These are phyloP conservation scores for Ischnus inquisitorius DNA, from an alignment of 2,888 invertebrate species.

Conservation along the genomic window DNA sequence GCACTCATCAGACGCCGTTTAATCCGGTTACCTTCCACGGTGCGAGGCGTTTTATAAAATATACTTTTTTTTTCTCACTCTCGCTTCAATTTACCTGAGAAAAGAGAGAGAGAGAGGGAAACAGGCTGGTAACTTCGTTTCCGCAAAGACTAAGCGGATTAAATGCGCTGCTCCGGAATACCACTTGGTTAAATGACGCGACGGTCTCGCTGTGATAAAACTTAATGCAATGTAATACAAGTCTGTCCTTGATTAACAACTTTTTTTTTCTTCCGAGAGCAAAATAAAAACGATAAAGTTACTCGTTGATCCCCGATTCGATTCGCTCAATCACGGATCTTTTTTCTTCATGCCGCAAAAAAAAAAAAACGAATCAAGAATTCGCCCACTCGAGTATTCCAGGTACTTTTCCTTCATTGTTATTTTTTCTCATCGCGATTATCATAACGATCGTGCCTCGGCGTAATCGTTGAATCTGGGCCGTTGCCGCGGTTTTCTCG, in stretches of 20 bases:
- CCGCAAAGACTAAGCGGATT: constrained; percentile 44
- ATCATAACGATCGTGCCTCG: constrained; percentile 38
- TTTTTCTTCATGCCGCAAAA: not conserved
- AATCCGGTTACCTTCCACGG: constrained; percentile 20
- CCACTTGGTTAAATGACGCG: constrained; percentile 26
- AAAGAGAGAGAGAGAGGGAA: not conserved
- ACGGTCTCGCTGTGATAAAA: not conserved
- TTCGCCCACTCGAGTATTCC: not conserved
- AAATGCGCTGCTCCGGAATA: constrained; percentile 25
- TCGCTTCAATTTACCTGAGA: not conserved
- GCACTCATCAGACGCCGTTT: constrained; percentile 32
- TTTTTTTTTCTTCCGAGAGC: not conserved
- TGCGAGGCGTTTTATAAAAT: constrained; percentile 15
- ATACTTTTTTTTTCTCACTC: constrained; percentile 13
- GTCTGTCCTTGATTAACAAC: not conserved
- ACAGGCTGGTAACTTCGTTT: constrained; percentile 48
- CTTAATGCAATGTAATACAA: constrained; percentile 7
- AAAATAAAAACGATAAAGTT: not conserved
- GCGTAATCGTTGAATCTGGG: constrained; percentile 51
- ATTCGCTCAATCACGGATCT: not conserved
- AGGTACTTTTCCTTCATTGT: constrained; percentile 18
- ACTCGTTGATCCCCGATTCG: not conserved
- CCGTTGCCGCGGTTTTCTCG: constrained; percentile 39
- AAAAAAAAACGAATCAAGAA: constrained; percentile 15
- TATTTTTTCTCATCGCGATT: constrained; percentile 27